phyloP scores from a whole-genome alignment of 2,888 invertebrate species.

The Aelia acuminata region DNA sequence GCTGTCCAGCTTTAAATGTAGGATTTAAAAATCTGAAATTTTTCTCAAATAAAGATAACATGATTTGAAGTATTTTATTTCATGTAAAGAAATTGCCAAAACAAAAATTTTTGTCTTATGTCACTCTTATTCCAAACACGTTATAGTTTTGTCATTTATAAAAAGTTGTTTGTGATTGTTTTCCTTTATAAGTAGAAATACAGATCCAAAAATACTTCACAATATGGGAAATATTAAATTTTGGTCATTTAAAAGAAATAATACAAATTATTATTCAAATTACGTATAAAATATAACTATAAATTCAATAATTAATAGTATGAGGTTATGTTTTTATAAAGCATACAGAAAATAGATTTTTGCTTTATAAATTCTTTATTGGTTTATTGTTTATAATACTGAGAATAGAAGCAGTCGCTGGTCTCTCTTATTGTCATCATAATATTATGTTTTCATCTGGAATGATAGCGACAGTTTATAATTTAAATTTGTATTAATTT shows the following conservation, averaged over 20 bases:
- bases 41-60: no score
- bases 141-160: no score
- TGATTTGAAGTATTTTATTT: no score
- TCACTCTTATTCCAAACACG: no score
- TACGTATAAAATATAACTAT: conserved; percentile 40
- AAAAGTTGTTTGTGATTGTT: not conserved
- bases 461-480: not conserved
- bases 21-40: no score
- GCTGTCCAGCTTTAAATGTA: no score
- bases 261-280: not conserved
- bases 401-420: conserved; percentile 39
- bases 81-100: no score
- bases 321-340: not conserved
- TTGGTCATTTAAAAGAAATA: not conserved
- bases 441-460: conserved; percentile 9
- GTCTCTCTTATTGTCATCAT: conserved; percentile 30
- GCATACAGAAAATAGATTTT: conserved; percentile 21
- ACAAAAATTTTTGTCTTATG: no score
- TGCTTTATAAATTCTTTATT: conserved; percentile 16
- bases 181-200: not conserved
- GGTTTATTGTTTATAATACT: conserved; percentile 23
- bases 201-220: not conserved
- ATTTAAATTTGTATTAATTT: conserved; percentile 6
- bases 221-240: not conserved
- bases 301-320: not conserved